These are phyloP conservation scores for Actenoides lindsayi DNA, from an alignment of 2,113 vertebrate genomes.

Conservation along the genomic window DNA sequence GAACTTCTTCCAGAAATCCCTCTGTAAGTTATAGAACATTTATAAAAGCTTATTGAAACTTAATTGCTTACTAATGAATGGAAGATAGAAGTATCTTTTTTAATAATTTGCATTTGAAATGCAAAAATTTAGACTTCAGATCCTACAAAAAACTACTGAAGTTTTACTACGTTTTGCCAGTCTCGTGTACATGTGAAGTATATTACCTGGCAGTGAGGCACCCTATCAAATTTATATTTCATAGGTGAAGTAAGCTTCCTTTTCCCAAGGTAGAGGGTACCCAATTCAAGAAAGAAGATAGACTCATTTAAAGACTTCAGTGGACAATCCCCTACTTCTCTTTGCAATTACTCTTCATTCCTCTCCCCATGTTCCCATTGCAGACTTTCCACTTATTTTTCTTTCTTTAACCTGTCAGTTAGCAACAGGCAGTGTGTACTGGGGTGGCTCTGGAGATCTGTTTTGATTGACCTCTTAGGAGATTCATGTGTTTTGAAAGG, in stretches of 20 bases:
- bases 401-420: background rate
- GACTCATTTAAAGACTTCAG: background rate
- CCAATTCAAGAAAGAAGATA: background rate
- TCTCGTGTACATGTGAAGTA: background rate
- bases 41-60: background rate
- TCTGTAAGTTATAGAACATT: background rate
- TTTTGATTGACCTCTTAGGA: background rate
- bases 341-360: background rate
- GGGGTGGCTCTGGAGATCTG: background rate
- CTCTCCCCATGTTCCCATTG: background rate
- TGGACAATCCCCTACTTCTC: background rate
- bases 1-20: background rate
- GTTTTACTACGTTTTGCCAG: background rate
- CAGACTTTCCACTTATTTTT: background rate
- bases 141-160: background rate
- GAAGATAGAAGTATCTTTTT: background rate
- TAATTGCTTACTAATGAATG: background rate
- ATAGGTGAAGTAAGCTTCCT: background rate
- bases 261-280: background rate
- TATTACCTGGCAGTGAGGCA: background rate
- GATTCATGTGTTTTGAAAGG: background rate
- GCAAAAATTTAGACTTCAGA: background rate
- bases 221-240: background rate
- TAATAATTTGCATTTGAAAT: background rate
- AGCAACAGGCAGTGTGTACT: background rate